These are phyloP conservation scores for Zygogramma bicolorata DNA, from an alignment of 2,888 invertebrate genomes.

Conservation along the genomic window DNA sequence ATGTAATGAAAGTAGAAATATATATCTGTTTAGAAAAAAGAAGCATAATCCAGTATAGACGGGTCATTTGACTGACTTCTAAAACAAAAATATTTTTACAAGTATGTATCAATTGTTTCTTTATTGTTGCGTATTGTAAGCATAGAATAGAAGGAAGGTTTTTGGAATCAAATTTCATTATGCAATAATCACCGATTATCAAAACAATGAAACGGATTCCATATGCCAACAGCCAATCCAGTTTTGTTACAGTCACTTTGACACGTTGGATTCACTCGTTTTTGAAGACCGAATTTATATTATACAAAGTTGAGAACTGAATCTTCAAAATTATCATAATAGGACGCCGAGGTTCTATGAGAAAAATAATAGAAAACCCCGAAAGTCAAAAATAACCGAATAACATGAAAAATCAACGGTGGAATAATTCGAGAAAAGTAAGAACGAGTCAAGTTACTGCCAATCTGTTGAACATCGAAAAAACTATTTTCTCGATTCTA, in stretches of 20 bases:
- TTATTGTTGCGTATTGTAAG: conserved; percentile 41
- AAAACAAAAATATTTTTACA: conserved; percentile 46
- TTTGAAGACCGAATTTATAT: background rate
- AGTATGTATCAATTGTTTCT: conserved; percentile 46
- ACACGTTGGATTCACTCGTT: no score
- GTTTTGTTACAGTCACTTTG: no score
- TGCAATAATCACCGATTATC: background rate
- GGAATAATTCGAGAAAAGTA: no score
- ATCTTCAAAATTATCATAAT: no score
- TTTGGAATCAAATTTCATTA: background rate
- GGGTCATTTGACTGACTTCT: conserved; percentile 43
- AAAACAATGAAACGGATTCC: background rate
- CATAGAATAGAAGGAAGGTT: conserved; percentile 45
- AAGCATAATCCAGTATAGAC: conserved; percentile 46
- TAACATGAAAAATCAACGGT: no score
- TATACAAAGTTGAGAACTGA: no score
- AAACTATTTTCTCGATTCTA: no score
- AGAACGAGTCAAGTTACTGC: no score
- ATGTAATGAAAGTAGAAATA: conserved; percentile 4
- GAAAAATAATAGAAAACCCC: no score
- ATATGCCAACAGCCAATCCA: background rate
- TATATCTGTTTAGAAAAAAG: conserved; percentile 32
- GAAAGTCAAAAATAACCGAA: no score
- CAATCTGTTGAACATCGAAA: no score
- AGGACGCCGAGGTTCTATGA: no score